Conservation (phyloP, 1,140 invertebrate genomes). For the Druon quercuslanigerum region DNA sequence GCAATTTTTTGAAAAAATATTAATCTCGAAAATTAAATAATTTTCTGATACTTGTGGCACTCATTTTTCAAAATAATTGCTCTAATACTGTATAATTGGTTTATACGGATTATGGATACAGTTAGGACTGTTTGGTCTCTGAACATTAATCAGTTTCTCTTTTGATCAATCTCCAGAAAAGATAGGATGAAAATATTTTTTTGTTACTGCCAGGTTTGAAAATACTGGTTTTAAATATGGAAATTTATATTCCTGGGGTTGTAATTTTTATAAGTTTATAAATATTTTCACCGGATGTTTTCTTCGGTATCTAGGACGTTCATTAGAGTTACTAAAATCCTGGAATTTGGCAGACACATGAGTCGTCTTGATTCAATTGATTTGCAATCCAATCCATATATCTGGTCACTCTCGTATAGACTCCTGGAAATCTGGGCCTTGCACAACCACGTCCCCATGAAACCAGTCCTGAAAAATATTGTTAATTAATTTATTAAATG, state of each 20-base stretch:
- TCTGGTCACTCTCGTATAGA: slow-evolving; percentile 84
- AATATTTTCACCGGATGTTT: slow-evolving; percentile 17
- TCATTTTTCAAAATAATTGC: no score
- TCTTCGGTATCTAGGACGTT: not conserved
- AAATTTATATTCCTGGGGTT: no score
- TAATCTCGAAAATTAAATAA: no score
- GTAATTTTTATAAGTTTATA: not conserved
- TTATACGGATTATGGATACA: not conserved
- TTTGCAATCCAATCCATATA: slow-evolving; percentile 80
- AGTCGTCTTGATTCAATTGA: slow-evolving; percentile 73
- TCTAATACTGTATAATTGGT: not conserved
- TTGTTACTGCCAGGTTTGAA: not conserved
- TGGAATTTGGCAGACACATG: slow-evolving; percentile 76
- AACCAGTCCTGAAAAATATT: slow-evolving; percentile 77
- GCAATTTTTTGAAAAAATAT: no score
- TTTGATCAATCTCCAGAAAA: not conserved
- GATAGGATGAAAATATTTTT: not conserved
- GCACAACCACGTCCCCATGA: slow-evolving; percentile 89
- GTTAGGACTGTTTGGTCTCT: not conserved
- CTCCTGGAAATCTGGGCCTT: slow-evolving; percentile 83
- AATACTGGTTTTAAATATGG: no score
- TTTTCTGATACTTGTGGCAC: no score
- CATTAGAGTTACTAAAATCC: slow-evolving; percentile 32
- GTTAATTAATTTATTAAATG: no score
- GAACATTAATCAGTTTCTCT: not conserved